Evolutionary conservation across 2,888 invertebrate species (phyloP).

Genomic region (Crocallis elinguaria): DNA sequence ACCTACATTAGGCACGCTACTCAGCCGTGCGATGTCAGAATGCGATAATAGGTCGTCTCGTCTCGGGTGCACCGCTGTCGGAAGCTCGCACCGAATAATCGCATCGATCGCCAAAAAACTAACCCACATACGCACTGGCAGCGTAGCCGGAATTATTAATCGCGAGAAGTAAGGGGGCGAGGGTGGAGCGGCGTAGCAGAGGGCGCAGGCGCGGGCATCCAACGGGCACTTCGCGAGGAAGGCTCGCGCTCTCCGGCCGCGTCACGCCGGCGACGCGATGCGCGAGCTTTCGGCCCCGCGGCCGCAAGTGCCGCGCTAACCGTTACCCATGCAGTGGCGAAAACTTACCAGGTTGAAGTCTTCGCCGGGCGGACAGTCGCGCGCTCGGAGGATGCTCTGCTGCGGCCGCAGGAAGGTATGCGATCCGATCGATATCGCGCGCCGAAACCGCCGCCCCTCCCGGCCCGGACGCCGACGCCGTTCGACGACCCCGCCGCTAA

Average conservation of each 20-base stretch:
- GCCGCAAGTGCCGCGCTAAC: conserved; percentile 86
- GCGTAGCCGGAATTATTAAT: conserved; percentile 85
- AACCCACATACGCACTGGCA: conserved; percentile 85
- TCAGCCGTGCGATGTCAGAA: conserved; percentile 60
- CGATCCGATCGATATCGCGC: conserved; percentile 81
- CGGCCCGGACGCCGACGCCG: conserved; percentile 79
- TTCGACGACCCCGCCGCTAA: conserved; percentile 79
- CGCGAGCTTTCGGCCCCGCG: conserved; percentile 78
- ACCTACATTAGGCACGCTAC: conserved; percentile 43
- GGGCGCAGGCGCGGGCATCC: conserved; percentile 70
- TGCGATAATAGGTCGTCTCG: conserved; percentile 74
- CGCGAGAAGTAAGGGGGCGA: conserved; percentile 74
- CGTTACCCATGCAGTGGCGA: conserved; percentile 93
- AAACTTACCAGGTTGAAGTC: conserved; percentile 92
- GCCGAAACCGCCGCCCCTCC: conserved; percentile 82
- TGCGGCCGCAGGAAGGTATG: conserved; percentile 97
- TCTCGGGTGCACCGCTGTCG: conserved; percentile 68
- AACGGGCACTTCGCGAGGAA: conserved; percentile 79
- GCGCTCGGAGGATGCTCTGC: conserved; percentile 96
- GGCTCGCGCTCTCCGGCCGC: conserved; percentile 82
- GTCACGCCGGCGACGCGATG: conserved; percentile 75
- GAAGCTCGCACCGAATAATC: conserved; percentile 79
- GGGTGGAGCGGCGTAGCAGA: conserved; percentile 47
- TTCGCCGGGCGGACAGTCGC: conserved; percentile 87
- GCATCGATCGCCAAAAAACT: conserved; percentile 85